These are phyloP conservation scores for Dusona sp. DNA, from an alignment of 2,888 invertebrate genomes.

Conservation along the genomic window DNA sequence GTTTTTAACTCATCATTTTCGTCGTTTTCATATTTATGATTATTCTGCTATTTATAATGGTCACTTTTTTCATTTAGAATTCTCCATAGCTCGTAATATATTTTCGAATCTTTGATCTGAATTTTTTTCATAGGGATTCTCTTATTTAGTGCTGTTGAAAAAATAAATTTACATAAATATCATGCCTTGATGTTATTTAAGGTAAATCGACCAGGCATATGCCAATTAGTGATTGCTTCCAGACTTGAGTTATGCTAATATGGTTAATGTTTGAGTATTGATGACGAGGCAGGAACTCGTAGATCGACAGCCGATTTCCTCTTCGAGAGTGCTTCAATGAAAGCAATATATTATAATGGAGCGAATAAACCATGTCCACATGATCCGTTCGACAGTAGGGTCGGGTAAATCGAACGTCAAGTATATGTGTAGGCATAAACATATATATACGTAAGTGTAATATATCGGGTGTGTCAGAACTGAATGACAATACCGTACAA, in stretches of 20 bases:
- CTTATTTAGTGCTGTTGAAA: background rate
- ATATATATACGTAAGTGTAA: background rate
- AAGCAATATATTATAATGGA: conserved; percentile 52
- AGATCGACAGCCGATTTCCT: conserved; percentile 63
- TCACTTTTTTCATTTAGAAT: background rate
- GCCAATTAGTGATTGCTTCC: background rate
- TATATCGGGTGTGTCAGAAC: background rate
- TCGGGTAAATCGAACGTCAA: conserved; percentile 31
- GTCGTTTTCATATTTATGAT: background rate
- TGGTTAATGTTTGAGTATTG: conserved; percentile 21
- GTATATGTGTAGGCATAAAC: background rate
- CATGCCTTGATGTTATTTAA: background rate
- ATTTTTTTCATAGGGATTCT: background rate
- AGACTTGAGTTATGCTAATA: conserved; percentile 26
- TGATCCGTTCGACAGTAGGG: conserved; percentile 36
- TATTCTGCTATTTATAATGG: background rate
- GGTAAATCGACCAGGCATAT: too few relatives aligned
- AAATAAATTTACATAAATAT: background rate
- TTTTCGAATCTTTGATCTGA: background rate
- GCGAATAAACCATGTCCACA: conserved; percentile 27
- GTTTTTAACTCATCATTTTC: background rate
- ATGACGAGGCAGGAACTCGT: conserved; percentile 20
- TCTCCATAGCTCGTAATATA: background rate
- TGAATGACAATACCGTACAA: too few relatives aligned
- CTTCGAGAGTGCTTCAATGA: conserved; percentile 37